phyloP scores from a whole-genome alignment of 1,140 invertebrate species.

The Hylaeus anthracinus region DNA sequence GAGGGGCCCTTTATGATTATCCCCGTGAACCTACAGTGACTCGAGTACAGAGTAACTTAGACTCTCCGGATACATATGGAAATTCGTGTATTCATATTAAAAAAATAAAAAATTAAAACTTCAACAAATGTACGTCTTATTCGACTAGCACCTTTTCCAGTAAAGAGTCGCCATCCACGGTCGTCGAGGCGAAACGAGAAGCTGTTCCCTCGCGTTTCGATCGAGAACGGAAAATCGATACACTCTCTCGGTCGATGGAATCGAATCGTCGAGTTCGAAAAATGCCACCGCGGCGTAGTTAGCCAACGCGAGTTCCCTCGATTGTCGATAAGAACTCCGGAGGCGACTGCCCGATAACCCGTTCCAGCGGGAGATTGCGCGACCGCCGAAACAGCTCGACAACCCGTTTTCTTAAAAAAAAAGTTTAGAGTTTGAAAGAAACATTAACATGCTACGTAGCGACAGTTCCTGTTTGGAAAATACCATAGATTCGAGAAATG shows the following conservation, averaged over 20 bases:
- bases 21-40: too few species aligned
- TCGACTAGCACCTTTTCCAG: too few species aligned
- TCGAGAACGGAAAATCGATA: background rate
- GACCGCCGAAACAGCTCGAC: constrained; percentile 10
- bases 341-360: constrained; percentile 61
- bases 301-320: constrained; percentile 30
- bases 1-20: too few species aligned
- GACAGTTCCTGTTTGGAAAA: too few species aligned
- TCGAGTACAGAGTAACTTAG: too few species aligned
- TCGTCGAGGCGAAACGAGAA: constrained; percentile 2
- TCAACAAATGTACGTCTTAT: too few species aligned
- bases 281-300: background rate
- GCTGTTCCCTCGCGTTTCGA: background rate
- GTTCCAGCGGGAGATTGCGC: constrained; percentile 52
- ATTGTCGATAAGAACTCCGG: constrained; percentile 46
- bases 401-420: constrained; percentile 39
- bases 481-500: too few species aligned
- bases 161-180: background rate
- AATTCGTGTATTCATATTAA: too few species aligned
- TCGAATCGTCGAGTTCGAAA: background rate
- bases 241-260: background rate
- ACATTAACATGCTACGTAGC: too few species aligned
- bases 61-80: too few species aligned
- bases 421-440: too few species aligned
- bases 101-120: too few species aligned